Conservation (phyloP, 2,797 vertebrate genomes). For the Dryobates pubescens region DNA sequence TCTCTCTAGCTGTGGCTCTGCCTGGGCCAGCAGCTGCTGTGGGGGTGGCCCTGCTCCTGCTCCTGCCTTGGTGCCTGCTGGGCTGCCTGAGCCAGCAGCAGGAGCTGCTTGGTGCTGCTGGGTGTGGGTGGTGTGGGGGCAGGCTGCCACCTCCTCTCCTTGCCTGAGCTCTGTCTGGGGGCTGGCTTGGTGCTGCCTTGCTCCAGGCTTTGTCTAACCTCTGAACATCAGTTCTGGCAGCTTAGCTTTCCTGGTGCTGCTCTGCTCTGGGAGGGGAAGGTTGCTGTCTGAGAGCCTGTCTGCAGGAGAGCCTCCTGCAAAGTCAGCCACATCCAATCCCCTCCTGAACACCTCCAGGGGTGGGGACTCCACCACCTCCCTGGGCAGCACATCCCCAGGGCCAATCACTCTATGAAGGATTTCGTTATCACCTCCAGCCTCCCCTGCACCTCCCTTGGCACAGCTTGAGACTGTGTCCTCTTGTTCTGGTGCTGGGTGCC, state of each 20-base stretch:
- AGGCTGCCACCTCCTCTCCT: neutral
- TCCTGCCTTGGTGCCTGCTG: neutral
- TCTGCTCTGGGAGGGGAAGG: neutral
- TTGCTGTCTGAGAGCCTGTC: neutral
- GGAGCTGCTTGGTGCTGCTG: neutral
- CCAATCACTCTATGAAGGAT: too few species aligned
- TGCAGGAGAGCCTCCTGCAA: fast-evolving
- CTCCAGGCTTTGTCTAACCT: neutral
- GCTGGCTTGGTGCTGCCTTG: neutral
- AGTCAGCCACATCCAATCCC: too few species aligned
- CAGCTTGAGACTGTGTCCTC: too few species aligned
- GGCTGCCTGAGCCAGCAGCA: fast-evolving
- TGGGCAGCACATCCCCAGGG: too few species aligned
- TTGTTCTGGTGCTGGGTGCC: too few species aligned
- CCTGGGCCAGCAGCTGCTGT: fast-evolving
- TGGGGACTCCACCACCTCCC: too few species aligned
- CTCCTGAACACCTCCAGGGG: too few species aligned
- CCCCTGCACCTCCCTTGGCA: too few species aligned
- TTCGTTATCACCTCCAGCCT: too few species aligned
- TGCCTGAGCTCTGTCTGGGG: fast-evolving
- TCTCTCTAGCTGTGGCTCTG: neutral
- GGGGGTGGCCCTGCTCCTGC: fast-evolving
- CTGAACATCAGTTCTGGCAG: neutral
- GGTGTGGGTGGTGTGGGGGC: neutral
- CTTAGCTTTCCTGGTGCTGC: neutral